Evolutionary conservation across 2,113 vertebrate genomes (phyloP), one percentile per base, ranked within the genome.

Genomic region (Eubucco bourcierii): DNA sequence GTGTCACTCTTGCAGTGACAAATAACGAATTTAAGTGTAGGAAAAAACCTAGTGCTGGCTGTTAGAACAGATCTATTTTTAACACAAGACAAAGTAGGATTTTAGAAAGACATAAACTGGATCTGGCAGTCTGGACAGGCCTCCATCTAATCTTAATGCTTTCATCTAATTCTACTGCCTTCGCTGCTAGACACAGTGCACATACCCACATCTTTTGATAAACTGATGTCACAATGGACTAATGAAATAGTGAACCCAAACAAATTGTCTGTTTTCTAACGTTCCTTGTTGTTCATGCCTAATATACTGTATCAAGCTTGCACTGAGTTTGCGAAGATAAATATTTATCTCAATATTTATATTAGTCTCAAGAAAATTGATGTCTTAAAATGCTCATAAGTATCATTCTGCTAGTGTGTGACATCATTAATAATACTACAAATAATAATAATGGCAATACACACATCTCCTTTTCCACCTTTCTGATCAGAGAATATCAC

Each of bases 1-100:
- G 4, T 15, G 34, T 53, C 3, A 2, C 3, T 76, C 34, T 47
- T 0, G 1, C 16, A 50, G 16, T 7, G 4, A 56, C 7, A 37
- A 74, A 5, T 70, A 78, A 65, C 16, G 37, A 6, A 55, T 41
- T 65, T 81, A 86, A 15, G 24, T 13, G 11, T 9, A 58, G 41
- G 18, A 21, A 59, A 41, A 4, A 58, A 17, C 12, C 15, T 27
- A 37, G 12, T 52, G 7, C 5, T 39, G 12, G 24, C 8, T 66
- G 1, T 11, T n/a, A 21, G 37, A 61, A 33, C 68, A 64, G 8
- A 5, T 60, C 17, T 75, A 10, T 25, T 86, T 86, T 86, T 56
- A 31, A 44, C 7, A 28, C 10, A 33, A 25, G 17, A 46, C 21
- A 10, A 71, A 50, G 4, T 31, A 12, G 25, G 7, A 28, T 39